Evolutionary conservation across 1,140 invertebrate species (phyloP), one percentile per base, ranked within the genome.

Genomic region (Polypedilum pembai): DNA sequence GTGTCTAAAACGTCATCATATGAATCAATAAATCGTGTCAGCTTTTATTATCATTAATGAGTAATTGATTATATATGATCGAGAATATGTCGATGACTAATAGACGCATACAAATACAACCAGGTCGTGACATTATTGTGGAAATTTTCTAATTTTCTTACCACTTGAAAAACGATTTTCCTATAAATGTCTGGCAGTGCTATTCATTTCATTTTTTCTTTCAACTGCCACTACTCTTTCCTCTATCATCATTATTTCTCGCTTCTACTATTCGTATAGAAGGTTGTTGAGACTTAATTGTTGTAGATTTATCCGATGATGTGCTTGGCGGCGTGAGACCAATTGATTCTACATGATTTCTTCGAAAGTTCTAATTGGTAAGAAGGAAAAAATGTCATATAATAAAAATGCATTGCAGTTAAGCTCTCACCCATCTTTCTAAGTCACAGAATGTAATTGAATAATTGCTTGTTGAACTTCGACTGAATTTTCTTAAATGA

Each of bases 71-170:
- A 33, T 33, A 33, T 33, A 33, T 33, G 24, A 33, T 3, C 5
- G 24, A 33, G 24, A 33, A 33, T 33, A 33, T 33, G 24, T 33
- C 24, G 5, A 33, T 33, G 24, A 33, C 2, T 56, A 56, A 56
- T n/a, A n/a, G 45, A 56, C 45, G n/a, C n/a, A n/a, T n/a, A 56
- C 15, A n/a, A n/a, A 56, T 56, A 56, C n/a, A n/a, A 15, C 15
- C 15, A 15, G 12, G n/a, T 56, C 45, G 45, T 56, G 45, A 56
- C 45, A n/a, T 56, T 56, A 56, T 56, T 56, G 45, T 8, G 12
- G n/a, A 56, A 56, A n/a, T 56, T n/a, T n/a, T 56, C n/a, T 56
- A 56, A n/a, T 56, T 56, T n/a, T 15, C 45, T 56, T 56, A 56
- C 45, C 45, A 56, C n/a, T 56, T 56, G 4, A n/a, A 56, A 8